Evolutionary conservation across 2,797 vertebrate genomes (phyloP).

Genomic region (Anomalospiza imberbis): DNA sequence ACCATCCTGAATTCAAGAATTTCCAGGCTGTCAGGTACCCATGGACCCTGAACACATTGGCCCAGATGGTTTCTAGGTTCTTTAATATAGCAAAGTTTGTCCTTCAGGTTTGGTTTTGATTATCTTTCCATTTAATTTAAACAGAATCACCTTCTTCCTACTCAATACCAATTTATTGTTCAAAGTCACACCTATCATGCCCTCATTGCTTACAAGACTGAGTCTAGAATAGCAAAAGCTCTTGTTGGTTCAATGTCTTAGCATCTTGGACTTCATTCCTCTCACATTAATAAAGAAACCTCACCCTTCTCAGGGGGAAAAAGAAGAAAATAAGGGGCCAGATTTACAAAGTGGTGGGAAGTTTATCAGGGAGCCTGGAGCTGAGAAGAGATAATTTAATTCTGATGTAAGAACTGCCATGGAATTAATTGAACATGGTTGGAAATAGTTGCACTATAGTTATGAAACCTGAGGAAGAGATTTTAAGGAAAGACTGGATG

Average conservation of each 20-base stretch:
- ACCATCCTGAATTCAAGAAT: not conserved
- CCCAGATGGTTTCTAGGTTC: not conserved
- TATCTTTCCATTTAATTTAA: not conserved
- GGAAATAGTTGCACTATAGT: not conserved
- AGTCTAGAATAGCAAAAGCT: not conserved
- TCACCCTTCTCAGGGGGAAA: not conserved
- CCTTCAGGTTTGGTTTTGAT: not conserved
- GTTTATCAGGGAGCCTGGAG: not conserved
- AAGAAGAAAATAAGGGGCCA: not conserved
- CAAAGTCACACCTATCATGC: not conserved
- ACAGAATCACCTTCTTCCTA: not conserved
- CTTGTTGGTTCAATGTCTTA: not conserved
- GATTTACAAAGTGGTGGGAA: not conserved
- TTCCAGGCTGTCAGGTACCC: not conserved
- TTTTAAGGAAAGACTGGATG: not conserved
- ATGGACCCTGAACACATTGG: not conserved
- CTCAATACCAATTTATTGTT: not conserved
- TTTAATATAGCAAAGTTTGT: not conserved
- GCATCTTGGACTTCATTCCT: not conserved
- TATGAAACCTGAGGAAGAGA: not conserved
- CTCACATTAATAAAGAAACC: not conserved
- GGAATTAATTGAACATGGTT: not conserved
- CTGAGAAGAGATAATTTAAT: not conserved
- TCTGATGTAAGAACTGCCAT: not conserved
- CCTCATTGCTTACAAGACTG: not conserved